A percentile compares a stretch with the other conserved stretches of the same genome.
Evolutionary conservation across 1,140 invertebrate species (phyloP).

Genomic region (Oedothorax gibbosus): DNA sequence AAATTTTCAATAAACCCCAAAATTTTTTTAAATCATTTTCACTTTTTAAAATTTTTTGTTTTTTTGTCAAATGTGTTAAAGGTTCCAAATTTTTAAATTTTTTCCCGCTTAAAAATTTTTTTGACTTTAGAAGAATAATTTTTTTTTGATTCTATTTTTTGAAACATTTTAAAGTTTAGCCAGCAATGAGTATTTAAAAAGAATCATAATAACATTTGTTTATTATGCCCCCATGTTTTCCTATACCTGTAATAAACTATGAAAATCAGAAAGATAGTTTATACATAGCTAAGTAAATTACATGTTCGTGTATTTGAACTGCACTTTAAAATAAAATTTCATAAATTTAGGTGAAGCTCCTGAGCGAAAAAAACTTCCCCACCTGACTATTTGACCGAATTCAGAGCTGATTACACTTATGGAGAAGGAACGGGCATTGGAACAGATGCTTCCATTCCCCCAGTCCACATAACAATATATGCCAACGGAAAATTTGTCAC

Average conservation of each 20-base stretch:
- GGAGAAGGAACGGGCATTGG: constrained; percentile 99
- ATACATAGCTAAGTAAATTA: no score
- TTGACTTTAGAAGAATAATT: neutral
- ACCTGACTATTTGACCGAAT: constrained; percentile 97
- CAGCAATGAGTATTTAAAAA: neutral
- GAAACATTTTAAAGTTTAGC: neutral
- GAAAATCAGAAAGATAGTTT: no score
- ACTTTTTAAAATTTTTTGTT: no score
- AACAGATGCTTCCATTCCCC: constrained; percentile 98
- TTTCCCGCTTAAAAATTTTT: neutral
- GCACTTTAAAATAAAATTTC: no score
- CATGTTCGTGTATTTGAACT: no score
- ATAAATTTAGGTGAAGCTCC: constrained; percentile 76
- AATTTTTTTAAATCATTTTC: neutral
- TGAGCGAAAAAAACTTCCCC: constrained; percentile 93
- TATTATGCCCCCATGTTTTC: neutral
- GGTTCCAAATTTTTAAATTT: neutral
- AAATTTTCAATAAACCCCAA: no score
- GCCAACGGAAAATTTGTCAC: constrained; percentile 96
- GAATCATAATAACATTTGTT: neutral
- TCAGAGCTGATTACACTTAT: constrained; percentile 97
- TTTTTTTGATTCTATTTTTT: no score
- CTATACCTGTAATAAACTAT: no score
- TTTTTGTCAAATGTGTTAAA: neutral
- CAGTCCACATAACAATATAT: constrained; percentile 99